phyloP scores from a whole-genome alignment of 2,888 invertebrate species.

The Dusona sp. region DNA sequence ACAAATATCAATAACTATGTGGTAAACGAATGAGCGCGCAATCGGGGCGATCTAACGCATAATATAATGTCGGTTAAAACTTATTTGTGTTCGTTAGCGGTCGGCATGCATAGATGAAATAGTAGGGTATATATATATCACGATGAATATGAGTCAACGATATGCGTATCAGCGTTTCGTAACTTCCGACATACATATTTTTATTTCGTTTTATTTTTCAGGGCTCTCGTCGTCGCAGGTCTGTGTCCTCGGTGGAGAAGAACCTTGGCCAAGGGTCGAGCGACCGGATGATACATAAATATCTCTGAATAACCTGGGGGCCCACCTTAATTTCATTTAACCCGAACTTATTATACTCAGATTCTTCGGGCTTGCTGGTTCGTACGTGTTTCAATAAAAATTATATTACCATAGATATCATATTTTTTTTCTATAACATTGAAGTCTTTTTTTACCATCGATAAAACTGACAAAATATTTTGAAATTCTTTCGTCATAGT shows the following conservation, averaged over 20 bases:
- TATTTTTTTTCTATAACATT: background rate
- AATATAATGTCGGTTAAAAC: background rate
- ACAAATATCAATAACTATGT: no score
- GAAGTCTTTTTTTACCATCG: background rate
- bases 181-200: slow-evolving; percentile 46
- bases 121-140: background rate
- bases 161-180: slow-evolving; percentile 55
- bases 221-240: slow-evolving; percentile 44
- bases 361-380: background rate
- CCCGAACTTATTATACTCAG: background rate
- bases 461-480: background rate
- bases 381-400: background rate
- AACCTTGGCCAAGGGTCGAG: slow-evolving; percentile 49
- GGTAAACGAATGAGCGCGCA: no score
- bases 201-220: slow-evolving; percentile 21
- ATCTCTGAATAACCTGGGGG: slow-evolving; percentile 17
- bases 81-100: background rate
- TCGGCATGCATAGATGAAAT: background rate
- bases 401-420: background rate
- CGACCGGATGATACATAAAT: slow-evolving; percentile 32
- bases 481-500: background rate
- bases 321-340: slow-evolving; percentile 42
- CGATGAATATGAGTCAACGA: background rate
- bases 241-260: slow-evolving; percentile 27
- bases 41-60: no score